Evolutionary conservation across 2,888 invertebrate genomes (phyloP).

Genomic region (Adelphocoris suturalis): DNA sequence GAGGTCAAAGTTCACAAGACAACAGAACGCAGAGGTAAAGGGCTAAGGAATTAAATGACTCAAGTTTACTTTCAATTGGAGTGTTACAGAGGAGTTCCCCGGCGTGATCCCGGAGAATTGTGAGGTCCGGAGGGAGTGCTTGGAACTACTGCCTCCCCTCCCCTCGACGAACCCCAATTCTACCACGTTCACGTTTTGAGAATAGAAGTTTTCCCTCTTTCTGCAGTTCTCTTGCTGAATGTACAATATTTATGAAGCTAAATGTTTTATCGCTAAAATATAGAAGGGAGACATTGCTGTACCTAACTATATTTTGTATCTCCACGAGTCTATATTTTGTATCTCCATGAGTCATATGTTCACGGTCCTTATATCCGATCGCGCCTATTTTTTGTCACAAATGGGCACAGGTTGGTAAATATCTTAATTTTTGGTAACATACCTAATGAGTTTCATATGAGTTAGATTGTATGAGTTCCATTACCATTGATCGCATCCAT

Average conservation of each 20-base stretch:
- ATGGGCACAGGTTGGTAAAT: too few relatives aligned
- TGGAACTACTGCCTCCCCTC: neutral
- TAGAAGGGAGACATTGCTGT: too few relatives aligned
- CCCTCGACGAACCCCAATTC: neutral
- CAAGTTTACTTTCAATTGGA: conserved; percentile 56
- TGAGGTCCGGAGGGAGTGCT: conserved; percentile 46
- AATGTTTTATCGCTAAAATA: too few relatives aligned
- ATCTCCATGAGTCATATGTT: too few relatives aligned
- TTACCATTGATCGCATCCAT: too few relatives aligned
- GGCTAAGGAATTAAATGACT: conserved; percentile 46
- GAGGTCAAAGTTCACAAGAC: conserved; percentile 36
- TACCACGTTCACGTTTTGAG: conserved; percentile 1
- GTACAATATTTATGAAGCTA: neutral
- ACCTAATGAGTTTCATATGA: too few relatives aligned
- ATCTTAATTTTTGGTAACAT: too few relatives aligned
- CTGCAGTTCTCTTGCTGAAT: neutral
- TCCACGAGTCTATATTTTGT: too few relatives aligned
- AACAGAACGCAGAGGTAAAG: neutral
- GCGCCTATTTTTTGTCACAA: too few relatives aligned
- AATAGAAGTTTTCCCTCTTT: conserved; percentile 42
- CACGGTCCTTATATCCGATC: too few relatives aligned
- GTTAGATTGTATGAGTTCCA: too few relatives aligned
- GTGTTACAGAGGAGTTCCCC: conserved; percentile 42
- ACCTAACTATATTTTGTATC: too few relatives aligned
- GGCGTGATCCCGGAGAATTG: conserved; percentile 24